Evolutionary conservation across 2,113 vertebrate genomes (phyloP).

Genomic region (Triplophysa rosa): DNA sequence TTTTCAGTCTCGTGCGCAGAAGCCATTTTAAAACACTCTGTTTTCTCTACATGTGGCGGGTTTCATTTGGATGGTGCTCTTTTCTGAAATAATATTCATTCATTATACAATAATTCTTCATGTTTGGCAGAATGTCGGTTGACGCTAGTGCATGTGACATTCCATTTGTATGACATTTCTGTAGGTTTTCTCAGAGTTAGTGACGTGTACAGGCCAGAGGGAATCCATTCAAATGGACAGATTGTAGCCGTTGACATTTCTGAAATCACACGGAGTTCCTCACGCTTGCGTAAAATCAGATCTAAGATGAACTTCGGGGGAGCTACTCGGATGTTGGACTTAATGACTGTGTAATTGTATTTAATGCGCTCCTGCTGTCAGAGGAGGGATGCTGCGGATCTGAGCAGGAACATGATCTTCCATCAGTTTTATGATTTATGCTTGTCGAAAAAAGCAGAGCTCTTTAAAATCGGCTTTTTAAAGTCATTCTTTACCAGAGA

Average conservation of each 20-base stretch:
- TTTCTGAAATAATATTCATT: neutral
- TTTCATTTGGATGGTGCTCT: too few relatives aligned
- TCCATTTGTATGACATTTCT: slow-evolving; percentile 21
- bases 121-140: neutral
- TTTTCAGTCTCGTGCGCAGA: slow-evolving; percentile 14
- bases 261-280: slow-evolving; percentile 1
- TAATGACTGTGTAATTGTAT: slow-evolving; percentile 47
- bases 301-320: slow-evolving; percentile 33
- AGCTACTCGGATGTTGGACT: slow-evolving; percentile 28
- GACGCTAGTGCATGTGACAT: neutral
- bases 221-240: slow-evolving; percentile 25
- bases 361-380: slow-evolving; percentile 37
- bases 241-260: slow-evolving; percentile 44
- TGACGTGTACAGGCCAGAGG: slow-evolving; percentile 25
- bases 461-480: too few relatives aligned
- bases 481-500: too few relatives aligned
- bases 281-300: neutral
- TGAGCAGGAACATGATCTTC: neutral
- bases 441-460: too few relatives aligned
- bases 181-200: neutral
- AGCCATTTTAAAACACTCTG: neutral
- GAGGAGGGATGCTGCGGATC: neutral
- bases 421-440: neutral
- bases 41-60: neutral
- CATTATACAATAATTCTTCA: too few relatives aligned